phyloP scores from a whole-genome alignment of 2,888 invertebrate species.

The Arctia plantaginis region DNA sequence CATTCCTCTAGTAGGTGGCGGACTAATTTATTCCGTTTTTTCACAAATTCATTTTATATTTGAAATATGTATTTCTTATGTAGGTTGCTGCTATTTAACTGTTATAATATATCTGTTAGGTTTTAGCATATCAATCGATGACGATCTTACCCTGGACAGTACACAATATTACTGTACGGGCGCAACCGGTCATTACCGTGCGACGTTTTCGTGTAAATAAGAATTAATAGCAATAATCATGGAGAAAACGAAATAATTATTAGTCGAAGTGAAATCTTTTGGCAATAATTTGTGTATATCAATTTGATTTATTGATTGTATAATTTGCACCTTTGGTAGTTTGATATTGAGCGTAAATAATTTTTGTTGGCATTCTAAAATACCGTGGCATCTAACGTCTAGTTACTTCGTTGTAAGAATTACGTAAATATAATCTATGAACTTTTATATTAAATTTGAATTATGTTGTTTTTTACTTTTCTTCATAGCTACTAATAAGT shows the following conservation, averaged over 20 bases:
- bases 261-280: slow-evolving; percentile 59
- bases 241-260: slow-evolving; percentile 65
- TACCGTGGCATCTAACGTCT: slow-evolving; percentile 1
- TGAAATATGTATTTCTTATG: slow-evolving; percentile 14
- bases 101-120: slow-evolving; percentile 14
- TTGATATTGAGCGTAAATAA: slow-evolving; percentile 34
- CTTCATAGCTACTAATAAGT: background rate
- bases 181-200: slow-evolving; percentile 57
- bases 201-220: slow-evolving; percentile 54
- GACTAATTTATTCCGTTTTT: slow-evolving; percentile 42
- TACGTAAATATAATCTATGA: background rate
- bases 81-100: background rate
- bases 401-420: background rate
- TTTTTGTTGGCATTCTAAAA: slow-evolving; percentile 36
- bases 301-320: slow-evolving; percentile 49
- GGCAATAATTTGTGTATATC: slow-evolving; percentile 48
- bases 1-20: slow-evolving; percentile 39
- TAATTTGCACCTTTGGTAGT: slow-evolving; percentile 46
- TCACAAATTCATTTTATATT: slow-evolving; percentile 36
- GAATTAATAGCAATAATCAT: slow-evolving; percentile 62
- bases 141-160: slow-evolving; percentile 29
- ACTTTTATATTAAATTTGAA: background rate
- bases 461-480: background rate
- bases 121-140: slow-evolving; percentile 32
- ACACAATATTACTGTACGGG: slow-evolving; percentile 42